Percentiles rank a stretch among this genome's conserved stretches.
Conservation (phyloP, 2,113 vertebrate species). For the Embiotoca jacksoni region DNA sequence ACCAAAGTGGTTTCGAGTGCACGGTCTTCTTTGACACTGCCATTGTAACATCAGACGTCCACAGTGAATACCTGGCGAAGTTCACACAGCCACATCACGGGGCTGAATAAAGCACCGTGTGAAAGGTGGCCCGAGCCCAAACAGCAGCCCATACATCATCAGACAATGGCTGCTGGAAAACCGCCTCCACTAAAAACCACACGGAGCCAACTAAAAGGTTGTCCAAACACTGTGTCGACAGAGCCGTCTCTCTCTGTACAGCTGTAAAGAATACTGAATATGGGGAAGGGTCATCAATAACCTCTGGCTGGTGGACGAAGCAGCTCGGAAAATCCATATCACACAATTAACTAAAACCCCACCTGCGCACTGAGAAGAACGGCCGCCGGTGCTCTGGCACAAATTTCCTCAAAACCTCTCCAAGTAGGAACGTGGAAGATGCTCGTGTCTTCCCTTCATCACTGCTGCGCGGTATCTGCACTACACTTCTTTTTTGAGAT, state of each 20-base stretch:
- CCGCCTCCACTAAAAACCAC: conserved; percentile 42
- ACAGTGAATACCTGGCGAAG: conserved; percentile 50
- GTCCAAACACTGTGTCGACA: conserved; percentile 56
- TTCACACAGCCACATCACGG: conserved; percentile 56
- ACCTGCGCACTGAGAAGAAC: conserved; percentile 39
- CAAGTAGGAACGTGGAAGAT: background rate
- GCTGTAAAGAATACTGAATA: conserved; percentile 57
- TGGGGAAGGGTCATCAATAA: conserved; percentile 68
- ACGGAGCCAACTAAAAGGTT: conserved; percentile 59
- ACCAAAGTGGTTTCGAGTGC: conserved; percentile 23
- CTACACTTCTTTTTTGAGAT: no score
- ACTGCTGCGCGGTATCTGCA: no score
- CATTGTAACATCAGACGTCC: conserved; percentile 50
- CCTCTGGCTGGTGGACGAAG: conserved; percentile 45
- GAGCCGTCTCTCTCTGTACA: conserved; percentile 47
- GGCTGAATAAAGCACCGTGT: conserved; percentile 64
- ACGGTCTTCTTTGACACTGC: conserved; percentile 31
- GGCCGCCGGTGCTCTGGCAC: conserved; percentile 29
- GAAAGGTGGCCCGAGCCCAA: conserved; percentile 64
- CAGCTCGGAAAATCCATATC: conserved; percentile 60
- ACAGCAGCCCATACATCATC: conserved; percentile 73
- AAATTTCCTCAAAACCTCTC: conserved; percentile 22
- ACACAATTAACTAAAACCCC: conserved; percentile 56
- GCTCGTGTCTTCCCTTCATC: background rate
- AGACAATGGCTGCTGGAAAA: conserved; percentile 73